Conservation (phyloP, 2,113 vertebrate species). For the Chunga burmeisteri region DNA sequence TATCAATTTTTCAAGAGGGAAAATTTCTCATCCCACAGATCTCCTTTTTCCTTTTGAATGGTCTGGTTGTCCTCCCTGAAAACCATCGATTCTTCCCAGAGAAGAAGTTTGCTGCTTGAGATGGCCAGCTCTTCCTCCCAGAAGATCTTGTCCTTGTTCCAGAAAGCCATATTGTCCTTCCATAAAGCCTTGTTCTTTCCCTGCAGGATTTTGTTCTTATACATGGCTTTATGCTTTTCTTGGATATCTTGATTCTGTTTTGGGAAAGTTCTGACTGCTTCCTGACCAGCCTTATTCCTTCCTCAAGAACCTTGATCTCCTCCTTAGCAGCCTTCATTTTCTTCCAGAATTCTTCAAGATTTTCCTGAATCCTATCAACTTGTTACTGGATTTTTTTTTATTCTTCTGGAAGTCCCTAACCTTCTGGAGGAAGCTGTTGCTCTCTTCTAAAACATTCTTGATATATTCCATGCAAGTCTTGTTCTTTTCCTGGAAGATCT, state of each 20-base stretch:
- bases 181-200: neutral
- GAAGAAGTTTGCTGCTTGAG: neutral
- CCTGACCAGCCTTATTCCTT: neutral
- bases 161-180: neutral
- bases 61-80: neutral
- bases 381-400: neutral
- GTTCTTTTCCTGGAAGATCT: neutral
- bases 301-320: neutral
- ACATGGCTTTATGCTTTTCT: neutral
- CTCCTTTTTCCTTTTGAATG: neutral
- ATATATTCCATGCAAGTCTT: neutral
- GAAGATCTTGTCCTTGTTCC: slow-evolving; percentile 9
- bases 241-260: neutral
- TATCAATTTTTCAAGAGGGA: neutral
- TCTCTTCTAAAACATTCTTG: neutral
- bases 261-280: neutral
- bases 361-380: neutral
- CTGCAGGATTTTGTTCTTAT: neutral
- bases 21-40: neutral
- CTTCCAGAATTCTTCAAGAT: neutral
- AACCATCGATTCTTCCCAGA: neutral
- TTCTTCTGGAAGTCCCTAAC: neutral
- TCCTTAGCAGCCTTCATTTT: neutral
- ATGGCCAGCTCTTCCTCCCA: neutral
- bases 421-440: neutral